Evolutionary conservation across 1,140 invertebrate species (phyloP).

Genomic region (Nasonia longicornis): DNA sequence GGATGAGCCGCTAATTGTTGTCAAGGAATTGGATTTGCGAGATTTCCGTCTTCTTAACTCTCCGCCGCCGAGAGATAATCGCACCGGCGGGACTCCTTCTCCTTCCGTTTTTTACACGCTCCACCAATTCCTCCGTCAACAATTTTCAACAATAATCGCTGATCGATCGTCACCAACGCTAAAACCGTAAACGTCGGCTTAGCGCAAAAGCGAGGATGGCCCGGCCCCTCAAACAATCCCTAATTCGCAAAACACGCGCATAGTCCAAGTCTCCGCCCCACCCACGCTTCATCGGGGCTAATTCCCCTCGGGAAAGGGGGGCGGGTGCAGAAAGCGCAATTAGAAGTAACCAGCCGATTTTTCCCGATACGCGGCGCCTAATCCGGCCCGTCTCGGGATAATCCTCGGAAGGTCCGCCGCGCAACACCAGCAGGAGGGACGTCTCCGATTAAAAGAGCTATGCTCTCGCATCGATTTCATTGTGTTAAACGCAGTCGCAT

Average conservation of each 20-base stretch:
- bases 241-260: too few relatives aligned
- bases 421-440: neutral
- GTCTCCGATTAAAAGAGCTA: slow-evolving; percentile 1
- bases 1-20: slow-evolving; percentile 53
- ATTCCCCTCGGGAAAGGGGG: neutral
- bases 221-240: too few relatives aligned
- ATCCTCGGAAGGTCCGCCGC: neutral
- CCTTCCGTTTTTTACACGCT: too few relatives aligned
- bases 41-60: slow-evolving; percentile 24
- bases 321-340: neutral
- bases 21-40: slow-evolving; percentile 56
- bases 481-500: slow-evolving; percentile 47
- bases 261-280: too few relatives aligned
- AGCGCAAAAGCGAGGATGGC: too few relatives aligned
- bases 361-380: neutral
- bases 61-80: too few relatives aligned
- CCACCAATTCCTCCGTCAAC: too few relatives aligned
- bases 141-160: too few relatives aligned
- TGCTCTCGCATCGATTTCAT: slow-evolving; percentile 54
- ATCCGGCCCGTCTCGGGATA: neutral
- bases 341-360: slow-evolving; percentile 1
- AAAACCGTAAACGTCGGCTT: too few relatives aligned
- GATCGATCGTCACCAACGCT: too few relatives aligned
- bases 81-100: too few relatives aligned
- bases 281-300: too few relatives aligned